Conservation (phyloP, 2,888 invertebrate genomes). For the Meteorus cinctellus region DNA sequence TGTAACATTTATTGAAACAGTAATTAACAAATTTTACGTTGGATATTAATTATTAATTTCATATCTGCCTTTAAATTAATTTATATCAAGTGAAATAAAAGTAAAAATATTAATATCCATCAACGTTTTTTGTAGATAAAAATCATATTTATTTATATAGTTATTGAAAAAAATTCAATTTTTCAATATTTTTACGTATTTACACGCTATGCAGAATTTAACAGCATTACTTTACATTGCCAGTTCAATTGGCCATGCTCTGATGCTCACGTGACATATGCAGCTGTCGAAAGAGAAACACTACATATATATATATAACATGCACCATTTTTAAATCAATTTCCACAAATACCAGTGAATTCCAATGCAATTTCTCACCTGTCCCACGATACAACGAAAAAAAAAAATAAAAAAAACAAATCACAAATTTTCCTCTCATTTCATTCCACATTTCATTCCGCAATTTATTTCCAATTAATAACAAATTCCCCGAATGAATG, state of each 20-base stretch:
- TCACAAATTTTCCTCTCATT: neutral
- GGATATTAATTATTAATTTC: too few species aligned
- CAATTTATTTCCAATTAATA: too few species aligned
- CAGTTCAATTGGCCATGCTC: conserved; percentile 40
- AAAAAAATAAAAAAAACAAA: neutral
- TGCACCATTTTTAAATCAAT: conserved; percentile 1
- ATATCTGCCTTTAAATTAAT: too few species aligned
- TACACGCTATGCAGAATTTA: neutral
- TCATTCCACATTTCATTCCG: neutral
- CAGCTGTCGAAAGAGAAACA: conserved; percentile 22
- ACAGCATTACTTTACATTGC: conserved; percentile 30
- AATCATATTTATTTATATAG: neutral
- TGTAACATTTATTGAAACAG: too few species aligned
- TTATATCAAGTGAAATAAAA: too few species aligned
- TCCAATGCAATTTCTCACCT: neutral
- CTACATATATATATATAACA: neutral
- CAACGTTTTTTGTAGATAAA: too few species aligned
- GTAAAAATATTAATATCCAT: too few species aligned
- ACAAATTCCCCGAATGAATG: too few species aligned
- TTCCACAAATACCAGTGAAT: neutral
- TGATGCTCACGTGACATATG: conserved; percentile 30
- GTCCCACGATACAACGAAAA: neutral
- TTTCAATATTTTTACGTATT: conserved; percentile 4
- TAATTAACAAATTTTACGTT: too few species aligned
- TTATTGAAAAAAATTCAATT: neutral